Conservation (phyloP, 2,113 vertebrate species). For the Apodemus speciosus region DNA sequence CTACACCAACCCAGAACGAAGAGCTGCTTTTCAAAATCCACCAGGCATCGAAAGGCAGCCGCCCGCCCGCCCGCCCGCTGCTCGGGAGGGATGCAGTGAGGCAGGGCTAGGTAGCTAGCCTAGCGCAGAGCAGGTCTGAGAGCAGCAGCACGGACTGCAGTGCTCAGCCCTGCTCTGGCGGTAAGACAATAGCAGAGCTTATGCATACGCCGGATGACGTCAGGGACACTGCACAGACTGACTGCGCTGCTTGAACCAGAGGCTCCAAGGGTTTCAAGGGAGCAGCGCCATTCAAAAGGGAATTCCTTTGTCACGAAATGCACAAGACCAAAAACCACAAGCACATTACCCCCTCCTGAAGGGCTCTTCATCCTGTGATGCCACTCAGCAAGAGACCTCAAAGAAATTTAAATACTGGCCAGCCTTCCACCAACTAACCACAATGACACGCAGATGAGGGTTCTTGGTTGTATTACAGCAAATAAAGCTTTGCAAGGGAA, state of each 20-base stretch:
- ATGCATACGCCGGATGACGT: constrained; percentile 93
- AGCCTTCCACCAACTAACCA: constrained; percentile 51
- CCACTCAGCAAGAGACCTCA: neutral
- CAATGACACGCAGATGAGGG: constrained; percentile 27
- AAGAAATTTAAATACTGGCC: constrained; percentile 56
- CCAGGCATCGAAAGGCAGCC: constrained; percentile 73
- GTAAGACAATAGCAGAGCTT: constrained; percentile 94
- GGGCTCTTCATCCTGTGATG: neutral
- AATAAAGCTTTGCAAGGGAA: constrained; percentile 55
- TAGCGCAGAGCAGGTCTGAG: constrained; percentile 66
- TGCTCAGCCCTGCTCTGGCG: constrained; percentile 86
- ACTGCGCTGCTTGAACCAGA: constrained; percentile 85
- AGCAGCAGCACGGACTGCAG: constrained; percentile 84
- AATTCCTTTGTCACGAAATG: constrained; percentile 87
- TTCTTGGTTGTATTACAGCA: constrained; percentile 48
- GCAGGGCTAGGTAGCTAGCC: constrained; percentile 79
- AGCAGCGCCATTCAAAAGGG: constrained; percentile 81
- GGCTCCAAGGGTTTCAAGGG: constrained; percentile 82
- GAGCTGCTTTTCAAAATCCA: constrained; percentile 84
- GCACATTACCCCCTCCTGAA: constrained; percentile 57
- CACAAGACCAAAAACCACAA: constrained; percentile 81
- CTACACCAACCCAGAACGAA: constrained; percentile 68
- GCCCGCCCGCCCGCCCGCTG: constrained; percentile 61
- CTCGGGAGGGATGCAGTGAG: constrained; percentile 75
- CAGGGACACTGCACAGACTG: constrained; percentile 88